A percentile compares a stretch with the other conserved stretches of the same genome.
phyloP scores from a whole-genome alignment of 92 coral and sea anemone species.

The Galaxea fascicularis region DNA sequence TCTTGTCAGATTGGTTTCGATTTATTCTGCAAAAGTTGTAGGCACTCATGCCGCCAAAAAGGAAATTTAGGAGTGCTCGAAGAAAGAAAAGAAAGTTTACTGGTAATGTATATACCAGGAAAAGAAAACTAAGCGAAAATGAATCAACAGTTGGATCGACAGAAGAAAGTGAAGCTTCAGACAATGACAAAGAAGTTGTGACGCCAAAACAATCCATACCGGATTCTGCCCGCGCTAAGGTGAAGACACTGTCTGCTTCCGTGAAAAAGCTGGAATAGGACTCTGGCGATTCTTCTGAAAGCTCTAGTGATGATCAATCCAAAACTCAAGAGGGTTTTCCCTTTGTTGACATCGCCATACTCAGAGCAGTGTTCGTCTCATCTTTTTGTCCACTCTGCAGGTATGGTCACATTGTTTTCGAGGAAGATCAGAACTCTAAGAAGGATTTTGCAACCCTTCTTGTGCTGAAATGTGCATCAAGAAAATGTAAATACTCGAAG shows the following conservation, averaged over 20 bases:
- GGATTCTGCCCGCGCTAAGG: neutral
- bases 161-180: constrained; percentile 29
- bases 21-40: constrained; percentile 8
- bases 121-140: neutral
- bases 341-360: constrained; percentile 42
- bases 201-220: neutral
- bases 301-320: constrained; percentile 22
- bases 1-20: constrained; percentile 21
- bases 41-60: constrained; percentile 47
- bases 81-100: constrained; percentile 59
- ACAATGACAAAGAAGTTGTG: neutral
- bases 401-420: constrained; percentile 40
- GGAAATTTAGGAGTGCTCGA: constrained; percentile 25
- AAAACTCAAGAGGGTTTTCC: constrained; percentile 56
- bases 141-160: constrained; percentile 32
- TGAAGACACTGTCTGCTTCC: constrained; percentile 42
- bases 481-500: constrained; percentile 37
- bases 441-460: constrained; percentile 62
- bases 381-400: constrained; percentile 50
- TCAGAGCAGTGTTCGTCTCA: constrained; percentile 23
- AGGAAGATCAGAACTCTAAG: constrained; percentile 44
- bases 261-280: constrained; percentile 37
- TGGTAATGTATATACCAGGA: constrained; percentile 33
- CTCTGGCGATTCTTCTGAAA: constrained; percentile 25
- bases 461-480: constrained; percentile 19